These are phyloP conservation scores for Tachyglossus aculeatus DNA, from an alignment of 2,797 vertebrate genomes.

Conservation along the genomic window DNA sequence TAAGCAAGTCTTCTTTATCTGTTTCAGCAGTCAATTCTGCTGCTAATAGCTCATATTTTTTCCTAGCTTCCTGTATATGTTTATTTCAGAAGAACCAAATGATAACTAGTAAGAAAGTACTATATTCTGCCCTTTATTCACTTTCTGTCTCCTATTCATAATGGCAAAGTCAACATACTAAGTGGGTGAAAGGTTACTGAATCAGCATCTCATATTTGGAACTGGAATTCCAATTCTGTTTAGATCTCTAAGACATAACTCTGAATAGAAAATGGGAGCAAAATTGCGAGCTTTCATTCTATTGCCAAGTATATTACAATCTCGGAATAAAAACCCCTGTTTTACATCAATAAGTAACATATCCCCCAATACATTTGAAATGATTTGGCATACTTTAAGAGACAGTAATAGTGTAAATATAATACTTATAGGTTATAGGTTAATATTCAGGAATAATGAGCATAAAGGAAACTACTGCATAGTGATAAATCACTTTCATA, in stretches of 20 bases:
- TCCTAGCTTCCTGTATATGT: slow-evolving; percentile 65
- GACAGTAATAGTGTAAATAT: too few relatives aligned
- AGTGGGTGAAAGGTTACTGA: slow-evolving; percentile 34
- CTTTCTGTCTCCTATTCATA: slow-evolving; percentile 16
- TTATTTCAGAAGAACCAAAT: slow-evolving; percentile 56
- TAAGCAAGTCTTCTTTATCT: slow-evolving; percentile 56
- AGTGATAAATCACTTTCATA: too few relatives aligned
- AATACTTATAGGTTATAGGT: too few relatives aligned
- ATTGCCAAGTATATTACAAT: too few relatives aligned
- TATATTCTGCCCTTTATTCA: slow-evolving; percentile 31
- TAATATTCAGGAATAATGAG: too few relatives aligned
- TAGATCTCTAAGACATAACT: background rate
- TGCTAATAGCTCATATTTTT: slow-evolving; percentile 57
- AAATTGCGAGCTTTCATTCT: too few relatives aligned
- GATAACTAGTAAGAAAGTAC: slow-evolving; percentile 50
- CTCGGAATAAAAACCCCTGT: too few relatives aligned
- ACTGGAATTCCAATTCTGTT: slow-evolving; percentile 16
- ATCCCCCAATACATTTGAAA: too few relatives aligned
- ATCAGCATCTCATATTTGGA: slow-evolving; percentile 2
- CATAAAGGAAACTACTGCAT: too few relatives aligned
- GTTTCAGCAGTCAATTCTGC: slow-evolving; percentile 43
- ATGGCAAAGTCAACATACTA: slow-evolving; percentile 22
- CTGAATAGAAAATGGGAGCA: too few relatives aligned
- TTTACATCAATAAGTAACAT: too few relatives aligned
- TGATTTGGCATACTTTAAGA: too few relatives aligned